Conservation (phyloP, 2,888 invertebrate species). For the Drosophila prolongata region DNA sequence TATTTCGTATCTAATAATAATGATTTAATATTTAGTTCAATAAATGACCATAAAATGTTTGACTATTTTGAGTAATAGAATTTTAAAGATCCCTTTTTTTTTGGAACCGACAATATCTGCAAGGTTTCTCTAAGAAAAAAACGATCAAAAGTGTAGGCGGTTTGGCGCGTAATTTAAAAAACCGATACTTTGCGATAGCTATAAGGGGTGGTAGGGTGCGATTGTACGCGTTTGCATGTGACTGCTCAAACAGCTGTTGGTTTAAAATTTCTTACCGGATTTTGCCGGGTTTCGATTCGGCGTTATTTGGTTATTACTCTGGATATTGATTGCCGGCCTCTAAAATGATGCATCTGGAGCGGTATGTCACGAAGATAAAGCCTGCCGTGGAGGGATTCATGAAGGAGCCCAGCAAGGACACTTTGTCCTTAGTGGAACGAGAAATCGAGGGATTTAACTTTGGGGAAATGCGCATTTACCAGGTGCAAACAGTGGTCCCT, state of each 20-base stretch:
- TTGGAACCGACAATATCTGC: too few relatives aligned
- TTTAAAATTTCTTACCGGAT: conserved; percentile 6
- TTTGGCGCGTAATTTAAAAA: background rate
- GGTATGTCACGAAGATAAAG: conserved; percentile 78
- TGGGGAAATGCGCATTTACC: conserved; percentile 78
- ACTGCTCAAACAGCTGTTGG: conserved; percentile 47
- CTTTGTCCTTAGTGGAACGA: conserved; percentile 64
- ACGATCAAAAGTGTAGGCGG: background rate
- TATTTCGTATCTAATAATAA: background rate
- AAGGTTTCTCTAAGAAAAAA: too few relatives aligned
- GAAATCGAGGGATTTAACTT: conserved; percentile 75
- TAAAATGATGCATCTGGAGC: conserved; percentile 74
- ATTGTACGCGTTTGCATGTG: conserved; percentile 9
- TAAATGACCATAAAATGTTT: too few relatives aligned
- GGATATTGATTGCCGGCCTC: conserved; percentile 3
- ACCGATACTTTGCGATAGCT: conserved; percentile 5
- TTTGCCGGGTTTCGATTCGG: conserved; percentile 21
- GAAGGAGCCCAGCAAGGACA: conserved; percentile 67
- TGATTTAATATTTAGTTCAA: background rate
- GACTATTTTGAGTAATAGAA: too few relatives aligned
- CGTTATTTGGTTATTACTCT: conserved; percentile 6
- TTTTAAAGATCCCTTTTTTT: too few relatives aligned
- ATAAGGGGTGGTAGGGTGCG: background rate
- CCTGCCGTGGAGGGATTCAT: conserved; percentile 81
- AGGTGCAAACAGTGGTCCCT: conserved; percentile 81